Base-by-base conservation (phyloP, 2,888 invertebrate species). In the Syrphus vitripennis region DNA sequence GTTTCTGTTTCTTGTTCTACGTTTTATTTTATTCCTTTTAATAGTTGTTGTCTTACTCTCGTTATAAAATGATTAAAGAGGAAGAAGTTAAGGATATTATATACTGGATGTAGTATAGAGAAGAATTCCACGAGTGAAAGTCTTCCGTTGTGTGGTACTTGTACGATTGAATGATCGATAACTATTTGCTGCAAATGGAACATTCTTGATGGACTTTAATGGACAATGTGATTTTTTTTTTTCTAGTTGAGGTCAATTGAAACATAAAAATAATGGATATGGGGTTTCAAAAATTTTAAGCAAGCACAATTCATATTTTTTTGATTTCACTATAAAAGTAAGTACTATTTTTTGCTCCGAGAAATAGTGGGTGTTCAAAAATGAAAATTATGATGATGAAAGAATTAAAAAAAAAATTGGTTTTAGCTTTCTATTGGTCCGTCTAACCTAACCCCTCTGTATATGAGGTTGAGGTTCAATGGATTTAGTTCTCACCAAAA, bases 61-160 rank as follows among this genome's bases (percentile, higher is more conserved):
- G 55, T 65, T 69, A 65, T 12, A 21, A 40, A 55, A 65, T 57
- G 48, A 53, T 26, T 19, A 42, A 42, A n/a, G 37, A 24, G 53
- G 14, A 40, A 37, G 40, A 31, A 34, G n/a, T 61, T 19, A 31
- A 21, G 42, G 59, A 31, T 24, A 31, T 31, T 31, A 31, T 3
- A 26, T 1, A 42, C 16, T 55, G 34, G 2, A 4, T 48, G 19
- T 19, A 0, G n/a, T 19, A 24, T 4, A 12, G 45, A 48, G 10
- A 34, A 53, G 77, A 74, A 86, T 86, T 82, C 69, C 82, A 74
- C 12, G 63, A 77, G 86, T 72, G 86, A 86, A 86, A 86, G 82
- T 82, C 82, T 74, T 82, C 67, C 24, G 57, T n/a, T 63, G 26
- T 19, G 3, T n/a, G n/a, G n/a, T n/a, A n/a, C n/a, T n/a, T n/a